A percentile compares a stretch with the other conserved stretches of the same genome.
These are phyloP conservation scores for Andrena minutula DNA, from an alignment of 2,888 invertebrate species.

Conservation along the genomic window DNA sequence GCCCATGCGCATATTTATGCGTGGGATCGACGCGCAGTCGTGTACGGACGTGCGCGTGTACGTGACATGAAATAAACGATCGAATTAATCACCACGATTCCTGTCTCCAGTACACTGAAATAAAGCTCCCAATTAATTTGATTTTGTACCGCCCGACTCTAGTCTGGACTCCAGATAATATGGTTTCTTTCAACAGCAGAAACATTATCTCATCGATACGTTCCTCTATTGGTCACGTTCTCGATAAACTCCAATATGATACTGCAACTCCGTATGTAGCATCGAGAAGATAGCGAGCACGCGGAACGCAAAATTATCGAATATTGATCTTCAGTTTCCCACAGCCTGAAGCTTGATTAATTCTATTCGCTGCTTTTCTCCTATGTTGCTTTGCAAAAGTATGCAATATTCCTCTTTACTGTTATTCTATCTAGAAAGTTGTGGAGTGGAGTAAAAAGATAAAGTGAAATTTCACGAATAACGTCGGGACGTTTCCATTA, in stretches of 20 bases:
- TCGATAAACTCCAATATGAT: too few species aligned
- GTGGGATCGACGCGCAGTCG: conserved; percentile 24
- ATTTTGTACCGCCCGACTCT: conserved; percentile 7
- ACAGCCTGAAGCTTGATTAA: too few species aligned
- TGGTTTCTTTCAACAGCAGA: too few species aligned
- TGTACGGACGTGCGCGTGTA: conserved; percentile 48
- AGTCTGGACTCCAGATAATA: too few species aligned
- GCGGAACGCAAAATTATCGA: too few species aligned
- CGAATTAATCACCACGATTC: conserved; percentile 77
- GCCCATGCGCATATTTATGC: conserved; percentile 33
- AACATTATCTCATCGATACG: too few species aligned
- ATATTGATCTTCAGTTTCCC: too few species aligned
- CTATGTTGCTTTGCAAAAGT: background rate
- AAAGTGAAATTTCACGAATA: background rate
- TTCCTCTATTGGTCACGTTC: too few species aligned
- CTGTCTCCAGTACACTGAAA: conserved; percentile 72
- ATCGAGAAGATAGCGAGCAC: too few species aligned
- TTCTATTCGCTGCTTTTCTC: too few species aligned
- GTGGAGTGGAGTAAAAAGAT: background rate
- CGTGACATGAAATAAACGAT: conserved; percentile 75
- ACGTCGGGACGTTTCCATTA: conserved; percentile 24
- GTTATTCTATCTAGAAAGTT: background rate
- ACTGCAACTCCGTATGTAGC: too few species aligned
- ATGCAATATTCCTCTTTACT: background rate
- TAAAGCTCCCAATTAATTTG: conserved; percentile 63